Conservation (phyloP, 2,888 invertebrate genomes). For the Drosophila testacea region DNA sequence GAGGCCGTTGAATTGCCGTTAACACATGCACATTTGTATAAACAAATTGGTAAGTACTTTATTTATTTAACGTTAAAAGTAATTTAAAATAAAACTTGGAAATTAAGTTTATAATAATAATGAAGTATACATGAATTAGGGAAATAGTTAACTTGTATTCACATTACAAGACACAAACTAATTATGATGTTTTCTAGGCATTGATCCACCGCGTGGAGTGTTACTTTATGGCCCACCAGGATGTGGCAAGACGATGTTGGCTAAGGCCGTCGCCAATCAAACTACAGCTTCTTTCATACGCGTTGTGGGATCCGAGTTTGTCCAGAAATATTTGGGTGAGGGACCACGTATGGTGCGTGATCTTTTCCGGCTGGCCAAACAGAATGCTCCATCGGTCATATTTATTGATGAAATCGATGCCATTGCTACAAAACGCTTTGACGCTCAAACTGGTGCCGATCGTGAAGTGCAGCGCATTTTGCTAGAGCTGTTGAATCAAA, state of each 20-base stretch:
- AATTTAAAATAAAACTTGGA: no score
- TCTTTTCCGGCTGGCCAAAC: slow-evolving; percentile 98
- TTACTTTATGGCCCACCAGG: slow-evolving; percentile 99
- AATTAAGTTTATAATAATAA: no score
- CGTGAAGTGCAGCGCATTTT: slow-evolving; percentile 99
- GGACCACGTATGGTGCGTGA: slow-evolving; percentile 99
- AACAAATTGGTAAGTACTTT: slow-evolving; percentile 92
- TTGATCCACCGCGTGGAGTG: slow-evolving; percentile 99
- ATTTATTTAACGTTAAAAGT: no score
- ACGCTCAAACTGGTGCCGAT: slow-evolving; percentile 99
- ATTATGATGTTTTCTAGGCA: slow-evolving; percentile 84
- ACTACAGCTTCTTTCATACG: slow-evolving; percentile 99
- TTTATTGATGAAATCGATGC: slow-evolving; percentile 99
- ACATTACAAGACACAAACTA: background rate
- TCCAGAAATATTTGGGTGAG: slow-evolving; percentile 99
- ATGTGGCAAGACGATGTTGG: slow-evolving; percentile 99
- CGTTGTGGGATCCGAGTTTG: slow-evolving; percentile 99
- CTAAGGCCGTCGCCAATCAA: slow-evolving; percentile 99
- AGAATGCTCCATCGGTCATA: slow-evolving; percentile 99
- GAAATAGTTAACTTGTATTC: no score
- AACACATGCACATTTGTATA: slow-evolving; percentile 98
- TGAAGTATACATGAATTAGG: no score
- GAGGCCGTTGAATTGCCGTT: slow-evolving; percentile 99
- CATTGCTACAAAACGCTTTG: slow-evolving; percentile 99
- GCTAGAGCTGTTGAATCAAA: slow-evolving; percentile 98